These are phyloP conservation scores for Lepilemur septentrionalis DNA, from an alignment of 2,797 vertebrate genomes.

Conservation along the genomic window DNA sequence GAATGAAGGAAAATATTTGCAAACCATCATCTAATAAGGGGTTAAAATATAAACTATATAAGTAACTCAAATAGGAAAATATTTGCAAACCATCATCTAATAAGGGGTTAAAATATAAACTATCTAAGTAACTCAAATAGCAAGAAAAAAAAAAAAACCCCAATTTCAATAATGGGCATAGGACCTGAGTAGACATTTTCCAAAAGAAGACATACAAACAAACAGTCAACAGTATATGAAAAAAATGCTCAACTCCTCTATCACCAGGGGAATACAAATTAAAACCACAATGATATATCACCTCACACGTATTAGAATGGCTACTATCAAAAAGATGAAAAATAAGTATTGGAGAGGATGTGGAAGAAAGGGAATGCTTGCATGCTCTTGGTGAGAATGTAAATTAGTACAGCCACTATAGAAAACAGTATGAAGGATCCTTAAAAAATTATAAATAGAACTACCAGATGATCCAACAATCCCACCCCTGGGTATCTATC, in stretches of 20 bases:
- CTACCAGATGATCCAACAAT: not conserved
- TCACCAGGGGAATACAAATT: not conserved
- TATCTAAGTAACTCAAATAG: not conserved
- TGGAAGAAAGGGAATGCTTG: not conserved
- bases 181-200: not conserved
- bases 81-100: not conserved
- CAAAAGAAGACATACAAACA: not conserved
- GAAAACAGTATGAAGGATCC: not conserved
- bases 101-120: not conserved
- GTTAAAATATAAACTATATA: not conserved
- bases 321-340: not conserved
- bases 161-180: not conserved
- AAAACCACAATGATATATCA: not conserved
- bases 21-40: not conserved
- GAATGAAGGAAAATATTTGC: not conserved
- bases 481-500: not conserved
- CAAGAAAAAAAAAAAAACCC: no score
- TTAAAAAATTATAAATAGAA: not conserved
- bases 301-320: not conserved
- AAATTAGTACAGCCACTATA: not conserved
- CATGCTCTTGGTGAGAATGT: not conserved
- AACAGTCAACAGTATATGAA: not conserved
- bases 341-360: not conserved
- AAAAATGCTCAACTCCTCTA: not conserved
- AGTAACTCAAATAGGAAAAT: not conserved